Conservation (phyloP, 1,140 invertebrate genomes). For the Mactra quadrangularis region DNA sequence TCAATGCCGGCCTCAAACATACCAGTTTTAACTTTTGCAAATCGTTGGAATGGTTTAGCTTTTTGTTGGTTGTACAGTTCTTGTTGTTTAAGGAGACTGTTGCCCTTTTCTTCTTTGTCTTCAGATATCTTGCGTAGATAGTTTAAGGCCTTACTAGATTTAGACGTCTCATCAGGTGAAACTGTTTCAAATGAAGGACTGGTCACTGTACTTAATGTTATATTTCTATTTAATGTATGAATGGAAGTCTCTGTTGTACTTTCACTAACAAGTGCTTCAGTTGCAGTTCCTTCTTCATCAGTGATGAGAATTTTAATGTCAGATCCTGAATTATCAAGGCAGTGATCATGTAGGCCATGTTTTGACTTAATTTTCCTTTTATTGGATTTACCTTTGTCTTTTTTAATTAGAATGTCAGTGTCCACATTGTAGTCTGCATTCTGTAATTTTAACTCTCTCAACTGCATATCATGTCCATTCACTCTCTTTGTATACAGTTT, state of each 20-base stretch:
- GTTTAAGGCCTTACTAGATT: slow-evolving; percentile 5
- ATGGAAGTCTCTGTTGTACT: slow-evolving; percentile 16
- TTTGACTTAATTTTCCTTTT: slow-evolving; percentile 10
- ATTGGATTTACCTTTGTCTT: slow-evolving; percentile 5
- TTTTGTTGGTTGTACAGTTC: slow-evolving; percentile 47
- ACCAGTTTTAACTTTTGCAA: slow-evolving; percentile 26
- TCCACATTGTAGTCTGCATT: not conserved
- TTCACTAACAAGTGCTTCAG: slow-evolving; percentile 2
- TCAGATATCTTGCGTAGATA: slow-evolving; percentile 46
- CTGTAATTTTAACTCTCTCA: slow-evolving; percentile 23
- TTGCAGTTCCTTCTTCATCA: slow-evolving; percentile 40
- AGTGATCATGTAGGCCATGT: not conserved
- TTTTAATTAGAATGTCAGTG: not conserved
- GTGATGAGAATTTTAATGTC: slow-evolving; percentile 51
- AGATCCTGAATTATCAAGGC: not conserved
- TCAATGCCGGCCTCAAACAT: slow-evolving; percentile 28
- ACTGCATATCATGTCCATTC: slow-evolving; percentile 16
- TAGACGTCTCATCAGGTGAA: not conserved
- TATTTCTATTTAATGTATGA: not conserved
- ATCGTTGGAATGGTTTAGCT: slow-evolving; percentile 51
- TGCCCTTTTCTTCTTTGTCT: slow-evolving; percentile 29
- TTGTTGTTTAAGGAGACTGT: slow-evolving; percentile 7
- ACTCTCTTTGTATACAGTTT: slow-evolving; percentile 6
- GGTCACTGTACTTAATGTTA: not conserved
- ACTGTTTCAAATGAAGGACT: not conserved